Evolutionary conservation across 2,113 vertebrate species (phyloP), one percentile per base, ranked within the genome.

Genomic region (Protomyctophum bolini): DNA sequence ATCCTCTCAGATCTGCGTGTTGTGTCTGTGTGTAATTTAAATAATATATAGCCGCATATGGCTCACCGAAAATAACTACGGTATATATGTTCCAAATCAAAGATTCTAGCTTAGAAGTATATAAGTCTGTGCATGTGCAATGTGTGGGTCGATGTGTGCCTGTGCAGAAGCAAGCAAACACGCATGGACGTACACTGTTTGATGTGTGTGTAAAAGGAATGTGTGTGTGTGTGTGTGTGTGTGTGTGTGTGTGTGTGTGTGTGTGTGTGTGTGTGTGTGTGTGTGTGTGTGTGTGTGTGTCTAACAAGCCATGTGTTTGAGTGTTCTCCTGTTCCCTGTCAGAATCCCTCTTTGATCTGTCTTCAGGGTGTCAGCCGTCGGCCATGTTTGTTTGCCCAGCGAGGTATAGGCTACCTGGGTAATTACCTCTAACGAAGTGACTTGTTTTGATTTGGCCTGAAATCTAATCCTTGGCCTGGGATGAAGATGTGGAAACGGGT

Each of bases 341-440:
- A 87, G 64, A 14, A 60, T 49, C 29, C 5, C 15, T 12, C 91
- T 91, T 92, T 91, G 86, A 92, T 91, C 90, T 84, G 83, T 91
- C 85, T 80, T 83, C 85, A 47, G 72, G 83, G 76, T 86, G 89
- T 92, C 91, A 87, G 72, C 76, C 84, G 83, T 83, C 89, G 76
- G 83, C 79, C 84, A 87, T 91, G 91, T 92, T 92, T 92, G 89
- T 92, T 92, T 92, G 80, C 87, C 76, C 75, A 82, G 81, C 28
- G 81, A 86, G 89, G 80, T 87, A 83, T 87, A 83, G 85, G 75
- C 88, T 89, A 91, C 88, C 89, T 91, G 86, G 84, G 91, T 90
- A 91, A 91, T 91, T 88, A 88, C 85, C 83, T 87, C 87, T 91
- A 91, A 92, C 82, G 86, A 92, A 89, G 89, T 90, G 90, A 87